A percentile compares a stretch with the other conserved stretches of the same genome.
Conservation (phyloP, 2,888 invertebrate species). For the Netelia inedita region DNA sequence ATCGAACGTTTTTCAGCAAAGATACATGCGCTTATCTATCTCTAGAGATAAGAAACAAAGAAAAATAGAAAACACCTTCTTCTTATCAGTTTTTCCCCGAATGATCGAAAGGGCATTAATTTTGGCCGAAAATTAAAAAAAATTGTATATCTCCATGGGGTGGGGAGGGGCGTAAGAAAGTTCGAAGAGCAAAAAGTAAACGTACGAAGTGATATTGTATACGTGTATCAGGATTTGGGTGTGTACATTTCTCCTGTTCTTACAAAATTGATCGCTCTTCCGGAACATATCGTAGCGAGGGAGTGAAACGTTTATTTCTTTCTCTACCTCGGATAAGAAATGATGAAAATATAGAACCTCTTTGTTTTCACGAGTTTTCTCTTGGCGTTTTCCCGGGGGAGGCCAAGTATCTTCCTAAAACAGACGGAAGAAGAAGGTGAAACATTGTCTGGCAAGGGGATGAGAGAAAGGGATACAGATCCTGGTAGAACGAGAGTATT, state of each 20-base stretch:
- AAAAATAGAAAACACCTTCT: not conserved
- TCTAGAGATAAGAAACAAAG: not conserved
- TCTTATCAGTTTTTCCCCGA: not conserved
- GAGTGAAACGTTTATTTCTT: constrained; percentile 23
- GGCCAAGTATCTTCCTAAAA: constrained; percentile 47
- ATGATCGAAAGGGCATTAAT: too few species aligned
- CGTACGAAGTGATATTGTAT: too few species aligned
- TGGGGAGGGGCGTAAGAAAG: too few species aligned
- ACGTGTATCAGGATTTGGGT: too few species aligned
- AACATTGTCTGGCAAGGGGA: constrained; percentile 39
- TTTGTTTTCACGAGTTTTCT: constrained; percentile 48
- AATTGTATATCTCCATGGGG: too few species aligned
- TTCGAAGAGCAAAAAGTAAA: too few species aligned
- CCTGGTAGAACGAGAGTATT: constrained; percentile 29
- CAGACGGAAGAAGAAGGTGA: constrained; percentile 44
- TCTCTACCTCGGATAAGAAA: constrained; percentile 31
- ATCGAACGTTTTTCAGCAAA: not conserved
- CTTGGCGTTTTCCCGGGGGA: constrained; percentile 22
- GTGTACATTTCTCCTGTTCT: constrained; percentile 23
- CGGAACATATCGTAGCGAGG: not conserved
- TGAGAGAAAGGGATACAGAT: constrained; percentile 17
- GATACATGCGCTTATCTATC: not conserved
- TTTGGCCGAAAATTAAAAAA: too few species aligned
- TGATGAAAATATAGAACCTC: constrained; percentile 39
- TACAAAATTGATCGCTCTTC: constrained; percentile 38